Percentiles rank a stretch among this genome's conserved stretches.
phyloP scores from a whole-genome alignment of 2,113 vertebrate species.

The Platichthys stellatus region DNA sequence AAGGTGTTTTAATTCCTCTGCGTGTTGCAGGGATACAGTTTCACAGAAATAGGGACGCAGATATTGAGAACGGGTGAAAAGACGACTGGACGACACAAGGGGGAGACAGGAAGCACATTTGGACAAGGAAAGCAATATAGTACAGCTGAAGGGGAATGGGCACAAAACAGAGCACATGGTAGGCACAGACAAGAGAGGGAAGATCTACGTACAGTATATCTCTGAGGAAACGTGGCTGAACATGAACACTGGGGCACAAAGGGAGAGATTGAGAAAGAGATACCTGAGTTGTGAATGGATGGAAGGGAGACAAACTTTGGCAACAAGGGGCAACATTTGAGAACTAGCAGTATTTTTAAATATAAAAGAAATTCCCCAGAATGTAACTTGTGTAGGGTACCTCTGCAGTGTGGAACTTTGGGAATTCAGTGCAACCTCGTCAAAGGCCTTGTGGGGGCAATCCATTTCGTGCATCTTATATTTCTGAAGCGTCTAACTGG shows the following conservation, averaged over 20 bases:
- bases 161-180: conserved; percentile 32
- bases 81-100: conserved; percentile 22
- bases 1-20: conserved; percentile 30
- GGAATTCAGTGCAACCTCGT: conserved; percentile 4
- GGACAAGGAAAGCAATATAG: conserved; percentile 42
- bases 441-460: not conserved
- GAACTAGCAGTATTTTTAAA: conserved; percentile 1
- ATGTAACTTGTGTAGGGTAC: not conserved
- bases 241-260: conserved; percentile 20
- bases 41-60: conserved; percentile 19
- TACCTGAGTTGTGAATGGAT: conserved; percentile 72
- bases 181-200: conserved; percentile 49
- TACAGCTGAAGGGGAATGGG: conserved; percentile 7
- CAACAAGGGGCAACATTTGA: not conserved
- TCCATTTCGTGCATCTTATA: not conserved
- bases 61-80: conserved; percentile 9
- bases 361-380: not conserved
- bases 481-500: too few relatives aligned
- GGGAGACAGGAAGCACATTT: conserved; percentile 56
- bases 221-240: conserved; percentile 57
- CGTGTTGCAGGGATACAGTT: conserved; percentile 7
- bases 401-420: conserved; percentile 25
- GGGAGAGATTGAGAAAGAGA: conserved; percentile 33
- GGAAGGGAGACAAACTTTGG: conserved; percentile 1
- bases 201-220: conserved; percentile 40